Conservation (phyloP, 2,888 invertebrate species). For the Platycheirus rosarum region DNA sequence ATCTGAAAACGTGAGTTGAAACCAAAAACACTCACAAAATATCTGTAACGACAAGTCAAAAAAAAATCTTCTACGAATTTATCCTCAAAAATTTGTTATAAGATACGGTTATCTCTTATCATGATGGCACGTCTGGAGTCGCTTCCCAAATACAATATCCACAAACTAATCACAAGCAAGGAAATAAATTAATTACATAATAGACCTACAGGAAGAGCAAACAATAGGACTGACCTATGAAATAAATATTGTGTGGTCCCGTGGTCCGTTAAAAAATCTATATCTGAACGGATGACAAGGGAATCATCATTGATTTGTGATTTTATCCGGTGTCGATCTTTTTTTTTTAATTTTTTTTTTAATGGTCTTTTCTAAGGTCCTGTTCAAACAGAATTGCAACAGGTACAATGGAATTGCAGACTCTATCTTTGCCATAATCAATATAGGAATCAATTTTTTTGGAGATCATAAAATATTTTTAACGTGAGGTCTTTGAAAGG, state of each 20-base stretch:
- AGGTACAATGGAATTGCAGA: constrained; percentile 57
- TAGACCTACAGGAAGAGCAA: constrained; percentile 54
- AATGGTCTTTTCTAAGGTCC: constrained; percentile 32
- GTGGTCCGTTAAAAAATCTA: constrained; percentile 6
- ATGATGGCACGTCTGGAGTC: no score
- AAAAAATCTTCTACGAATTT: no score
- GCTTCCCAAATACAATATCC: constrained; percentile 15
- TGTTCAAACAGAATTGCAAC: constrained; percentile 60
- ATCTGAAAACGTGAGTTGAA: no score
- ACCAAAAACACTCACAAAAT: no score
- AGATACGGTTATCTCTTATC: background rate
- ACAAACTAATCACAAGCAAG: constrained; percentile 54
- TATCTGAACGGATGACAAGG: constrained; percentile 15
- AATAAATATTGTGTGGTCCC: constrained; percentile 39
- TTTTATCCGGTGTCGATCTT: constrained; percentile 47
- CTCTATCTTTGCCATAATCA: constrained; percentile 37
- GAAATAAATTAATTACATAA: constrained; percentile 63
- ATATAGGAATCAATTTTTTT: constrained; percentile 29
- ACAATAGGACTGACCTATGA: constrained; percentile 51
- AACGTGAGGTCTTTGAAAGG: constrained; percentile 24
- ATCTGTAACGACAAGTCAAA: no score
- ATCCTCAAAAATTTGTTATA: constrained; percentile 26
- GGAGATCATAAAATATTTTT: constrained; percentile 4
- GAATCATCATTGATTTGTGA: constrained; percentile 48
- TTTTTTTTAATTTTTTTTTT: constrained; percentile 2